These are phyloP conservation scores for Hydrotaea diabolus DNA, from an alignment of 2,888 invertebrate genomes.

Conservation along the genomic window DNA sequence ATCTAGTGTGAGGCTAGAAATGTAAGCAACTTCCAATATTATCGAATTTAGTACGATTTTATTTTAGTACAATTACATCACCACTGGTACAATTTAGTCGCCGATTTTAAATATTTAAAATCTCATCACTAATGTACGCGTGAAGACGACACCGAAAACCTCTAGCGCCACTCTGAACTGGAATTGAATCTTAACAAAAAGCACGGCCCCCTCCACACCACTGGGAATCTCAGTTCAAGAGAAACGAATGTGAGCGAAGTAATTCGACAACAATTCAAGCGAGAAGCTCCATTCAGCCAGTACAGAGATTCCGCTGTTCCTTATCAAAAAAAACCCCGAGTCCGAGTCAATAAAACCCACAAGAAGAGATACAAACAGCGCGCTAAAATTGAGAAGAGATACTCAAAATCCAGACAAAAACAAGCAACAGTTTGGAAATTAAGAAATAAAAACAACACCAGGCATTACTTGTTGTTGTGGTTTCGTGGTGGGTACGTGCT, in stretches of 20 bases:
- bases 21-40: too few relatives aligned
- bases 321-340: conserved; percentile 35
- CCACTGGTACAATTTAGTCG: too few relatives aligned
- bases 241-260: conserved; percentile 6
- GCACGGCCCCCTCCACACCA: conserved; percentile 28
- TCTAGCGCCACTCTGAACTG: too few relatives aligned
- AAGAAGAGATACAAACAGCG: neutral
- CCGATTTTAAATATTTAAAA: too few relatives aligned
- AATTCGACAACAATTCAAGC: neutral
- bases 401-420: neutral
- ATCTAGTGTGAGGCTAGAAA: too few relatives aligned
- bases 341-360: conserved; percentile 15
- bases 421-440: conserved; percentile 48
- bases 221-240: neutral
- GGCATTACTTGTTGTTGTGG: conserved; percentile 58
- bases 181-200: conserved; percentile 23
- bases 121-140: too few relatives aligned
- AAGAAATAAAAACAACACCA: neutral
- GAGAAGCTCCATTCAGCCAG: conserved; percentile 6
- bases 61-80: too few relatives aligned
- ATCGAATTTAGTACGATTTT: too few relatives aligned
- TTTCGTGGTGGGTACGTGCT: neutral
- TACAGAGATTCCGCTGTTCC: too few relatives aligned
- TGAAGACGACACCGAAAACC: too few relatives aligned
- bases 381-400: conserved; percentile 14